Percentiles rank a stretch among this genome's conserved stretches.
phyloP scores from a whole-genome alignment of 2,888 invertebrate species.

The Aproaerema taeniolella region DNA sequence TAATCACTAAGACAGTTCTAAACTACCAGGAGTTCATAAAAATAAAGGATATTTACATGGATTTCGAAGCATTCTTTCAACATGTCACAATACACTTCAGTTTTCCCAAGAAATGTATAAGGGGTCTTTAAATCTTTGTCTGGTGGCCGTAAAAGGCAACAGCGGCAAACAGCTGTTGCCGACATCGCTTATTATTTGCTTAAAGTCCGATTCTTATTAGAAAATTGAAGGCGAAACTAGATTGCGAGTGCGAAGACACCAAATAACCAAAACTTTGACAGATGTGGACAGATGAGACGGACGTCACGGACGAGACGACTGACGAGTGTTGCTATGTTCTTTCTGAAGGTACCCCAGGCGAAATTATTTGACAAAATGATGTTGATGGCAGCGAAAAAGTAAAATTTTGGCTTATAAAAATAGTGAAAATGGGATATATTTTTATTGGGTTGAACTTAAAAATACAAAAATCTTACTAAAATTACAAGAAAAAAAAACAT shows the following conservation, averaged over 20 bases:
- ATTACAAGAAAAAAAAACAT: too few relatives aligned
- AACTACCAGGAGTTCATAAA: too few relatives aligned
- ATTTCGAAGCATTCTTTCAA: constrained; percentile 65
- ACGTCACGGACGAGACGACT: too few relatives aligned
- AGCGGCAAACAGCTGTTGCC: constrained; percentile 37
- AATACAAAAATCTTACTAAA: too few relatives aligned
- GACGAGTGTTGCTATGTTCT: background rate
- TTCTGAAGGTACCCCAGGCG: too few relatives aligned
- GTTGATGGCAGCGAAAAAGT: too few relatives aligned
- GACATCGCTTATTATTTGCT: constrained; percentile 30
- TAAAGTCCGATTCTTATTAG: background rate
- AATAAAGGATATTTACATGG: constrained; percentile 37
- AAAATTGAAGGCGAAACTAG: background rate
- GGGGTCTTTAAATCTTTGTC: constrained; percentile 49
- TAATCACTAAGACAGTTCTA: too few relatives aligned
- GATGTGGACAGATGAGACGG: background rate
- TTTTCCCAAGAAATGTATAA: constrained; percentile 42
- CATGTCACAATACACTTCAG: constrained; percentile 59
- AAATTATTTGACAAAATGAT: too few relatives aligned
- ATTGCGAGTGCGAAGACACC: background rate
- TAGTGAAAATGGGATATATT: too few relatives aligned
- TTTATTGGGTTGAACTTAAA: too few relatives aligned
- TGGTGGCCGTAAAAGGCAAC: constrained; percentile 53
- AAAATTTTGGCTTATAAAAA: too few relatives aligned
- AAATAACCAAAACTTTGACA: background rate